These are phyloP conservation scores for Heliconius sara DNA, from an alignment of 2,888 invertebrate genomes.

Conservation along the genomic window DNA sequence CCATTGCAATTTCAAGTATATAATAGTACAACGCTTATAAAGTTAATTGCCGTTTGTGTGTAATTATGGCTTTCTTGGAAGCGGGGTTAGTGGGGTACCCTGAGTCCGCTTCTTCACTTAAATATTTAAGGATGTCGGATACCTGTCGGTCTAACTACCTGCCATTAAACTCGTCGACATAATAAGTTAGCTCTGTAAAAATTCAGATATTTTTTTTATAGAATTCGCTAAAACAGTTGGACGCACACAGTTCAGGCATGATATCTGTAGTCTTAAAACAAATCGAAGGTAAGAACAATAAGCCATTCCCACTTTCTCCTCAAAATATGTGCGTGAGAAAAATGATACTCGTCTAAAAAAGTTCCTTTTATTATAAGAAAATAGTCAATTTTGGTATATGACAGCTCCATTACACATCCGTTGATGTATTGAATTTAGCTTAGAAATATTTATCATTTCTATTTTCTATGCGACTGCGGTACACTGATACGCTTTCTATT, in stretches of 20 bases:
- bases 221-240: neutral
- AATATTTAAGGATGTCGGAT: constrained; percentile 43
- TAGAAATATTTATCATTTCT: constrained; percentile 47
- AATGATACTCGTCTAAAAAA: neutral
- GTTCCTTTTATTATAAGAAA: constrained; percentile 43
- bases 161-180: constrained; percentile 55
- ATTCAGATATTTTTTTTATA: neutral
- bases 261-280: neutral
- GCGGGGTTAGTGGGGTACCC: constrained; percentile 61
- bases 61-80: constrained; percentile 63
- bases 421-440: constrained; percentile 42
- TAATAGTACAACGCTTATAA: constrained; percentile 41
- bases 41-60: constrained; percentile 47
- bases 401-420: constrained; percentile 60
- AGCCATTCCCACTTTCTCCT: neutral
- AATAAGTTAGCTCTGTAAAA: neutral
- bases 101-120: constrained; percentile 48
- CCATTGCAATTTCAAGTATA: neutral
- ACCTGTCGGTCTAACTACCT: constrained; percentile 60
- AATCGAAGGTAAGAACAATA: neutral
- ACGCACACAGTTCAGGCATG: too few species aligned
- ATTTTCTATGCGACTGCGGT: constrained; percentile 60
- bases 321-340: neutral
- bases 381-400: constrained; percentile 73
- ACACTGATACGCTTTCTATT: constrained; percentile 56